Base-by-base conservation (phyloP, 2,888 invertebrate species). In the Himalopsyche anomala region DNA sequence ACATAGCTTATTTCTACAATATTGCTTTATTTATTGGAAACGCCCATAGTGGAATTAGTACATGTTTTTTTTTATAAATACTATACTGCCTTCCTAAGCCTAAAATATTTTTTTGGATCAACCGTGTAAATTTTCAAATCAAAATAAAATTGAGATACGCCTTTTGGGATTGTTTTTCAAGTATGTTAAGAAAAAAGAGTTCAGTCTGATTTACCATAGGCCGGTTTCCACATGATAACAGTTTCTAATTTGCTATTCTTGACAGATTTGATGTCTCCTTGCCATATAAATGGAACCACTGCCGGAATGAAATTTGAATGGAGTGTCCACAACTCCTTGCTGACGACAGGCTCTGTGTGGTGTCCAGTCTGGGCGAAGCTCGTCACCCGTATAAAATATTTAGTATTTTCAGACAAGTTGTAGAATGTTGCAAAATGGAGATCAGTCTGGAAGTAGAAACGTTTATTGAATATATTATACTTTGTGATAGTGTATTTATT, bases 181-280 rank as follows among this genome's bases (percentile, higher is more conserved):
- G 40, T 40, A 40, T 40, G 0, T 40, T 40, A 45, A 4, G 15
- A 15, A 6, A 51, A 45, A 42, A 56, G 40, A 36, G 69, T 69
- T 56, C 82, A 69, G 80, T 62, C 15, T 36, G 17, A 45, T 42
- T 54, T 81, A 88, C 88, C 88, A 81, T 86, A 69, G 11, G 83
- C 84, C 19, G 88, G 88, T 12, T 15, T 56, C 87, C 87, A 88
- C 5, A 36, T 83, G 12, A 88, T 80, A 11, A 51, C 54, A 9
- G 45, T 83, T 42, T 86, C 54, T 40, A 83, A 86, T 19, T 6
- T 62, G 15, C 51, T 56, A 1, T 62, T 42, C 5, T 84, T 19
- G 17, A 11, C 40, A 19, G 38, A 84, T 1, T 15, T 80, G 9
- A 83, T 62, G 4, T 83, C 40, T 28, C 83, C 84, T 19, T 84